Evolutionary conservation across 2,113 vertebrate species (phyloP).

Genomic region (Melanotaenia duboulayi): DNA sequence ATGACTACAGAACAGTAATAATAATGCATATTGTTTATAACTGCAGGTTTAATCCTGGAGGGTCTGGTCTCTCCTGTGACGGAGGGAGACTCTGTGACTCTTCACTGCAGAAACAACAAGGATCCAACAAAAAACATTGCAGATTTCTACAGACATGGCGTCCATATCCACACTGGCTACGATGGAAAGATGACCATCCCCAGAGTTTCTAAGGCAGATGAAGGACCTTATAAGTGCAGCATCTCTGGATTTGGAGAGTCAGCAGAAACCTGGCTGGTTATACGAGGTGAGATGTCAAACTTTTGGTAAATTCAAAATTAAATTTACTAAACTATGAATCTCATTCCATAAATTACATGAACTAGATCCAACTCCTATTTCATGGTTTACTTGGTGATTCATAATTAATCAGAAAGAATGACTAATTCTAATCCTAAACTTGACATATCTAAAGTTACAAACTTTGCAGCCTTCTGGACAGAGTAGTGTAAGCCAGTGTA

Average conservation of each 20-base stretch:
- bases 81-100: constrained; percentile 2
- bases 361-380: too few species aligned
- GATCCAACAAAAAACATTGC: fast-evolving
- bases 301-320: too few species aligned
- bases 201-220: not conserved
- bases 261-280: not conserved
- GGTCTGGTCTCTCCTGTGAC: not conserved
- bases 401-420: too few species aligned
- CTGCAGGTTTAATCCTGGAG: constrained; percentile 4
- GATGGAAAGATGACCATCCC: fast-evolving
- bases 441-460: too few species aligned
- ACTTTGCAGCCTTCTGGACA: too few species aligned
- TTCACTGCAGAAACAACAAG: not conserved
- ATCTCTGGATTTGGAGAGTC: constrained; percentile 29
- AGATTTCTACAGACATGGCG: not conserved
- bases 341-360: too few species aligned
- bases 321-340: too few species aligned
- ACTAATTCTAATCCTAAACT: too few species aligned
- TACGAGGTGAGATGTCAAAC: not conserved
- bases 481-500: too few species aligned
- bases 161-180: fast-evolving
- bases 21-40: fast-evolving
- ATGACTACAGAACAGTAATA: too few species aligned
- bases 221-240: constrained; percentile 37
- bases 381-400: too few species aligned